Evolutionary conservation across 2,113 vertebrate species (phyloP).

Genomic region (Spea multiplicata): DNA sequence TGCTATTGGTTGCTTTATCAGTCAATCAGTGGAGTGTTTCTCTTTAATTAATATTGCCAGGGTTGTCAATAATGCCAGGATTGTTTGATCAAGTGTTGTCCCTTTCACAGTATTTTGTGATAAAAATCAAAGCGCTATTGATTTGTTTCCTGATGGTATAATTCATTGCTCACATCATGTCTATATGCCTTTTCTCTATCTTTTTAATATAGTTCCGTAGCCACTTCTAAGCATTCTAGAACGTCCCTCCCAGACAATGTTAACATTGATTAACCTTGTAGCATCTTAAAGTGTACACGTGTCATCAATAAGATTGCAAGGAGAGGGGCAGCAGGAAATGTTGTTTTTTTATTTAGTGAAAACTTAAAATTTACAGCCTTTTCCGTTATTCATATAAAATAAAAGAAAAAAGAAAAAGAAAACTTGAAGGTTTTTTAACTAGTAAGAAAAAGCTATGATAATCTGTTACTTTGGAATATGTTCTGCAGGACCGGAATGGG

Average conservation of each 20-base stretch:
- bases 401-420: too few species aligned
- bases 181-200: conserved; percentile 64
- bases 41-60: conserved; percentile 78
- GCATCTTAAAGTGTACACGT: conserved; percentile 39
- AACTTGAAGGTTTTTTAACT: too few species aligned
- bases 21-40: conserved; percentile 66
- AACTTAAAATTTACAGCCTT: too few species aligned
- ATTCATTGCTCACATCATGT: conserved; percentile 60
- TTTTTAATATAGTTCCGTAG: conserved; percentile 61
- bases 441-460: too few species aligned
- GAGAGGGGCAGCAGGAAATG: background rate
- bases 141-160: conserved; percentile 69
- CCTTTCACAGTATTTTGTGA: conserved; percentile 68
- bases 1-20: conserved; percentile 62
- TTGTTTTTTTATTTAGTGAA: background rate
- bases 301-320: conserved; percentile 38
- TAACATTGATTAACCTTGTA: conserved; percentile 65
- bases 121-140: conserved; percentile 72
- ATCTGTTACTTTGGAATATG: background rate
- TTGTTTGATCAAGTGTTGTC: conserved; percentile 72
- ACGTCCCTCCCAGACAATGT: conserved; percentile 63
- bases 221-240: conserved; percentile 63
- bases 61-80: conserved; percentile 65
- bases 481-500: too few species aligned
- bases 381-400: too few species aligned